These are phyloP conservation scores for Etheostoma cragini DNA, from an alignment of 2,113 vertebrate genomes.

Conservation along the genomic window DNA sequence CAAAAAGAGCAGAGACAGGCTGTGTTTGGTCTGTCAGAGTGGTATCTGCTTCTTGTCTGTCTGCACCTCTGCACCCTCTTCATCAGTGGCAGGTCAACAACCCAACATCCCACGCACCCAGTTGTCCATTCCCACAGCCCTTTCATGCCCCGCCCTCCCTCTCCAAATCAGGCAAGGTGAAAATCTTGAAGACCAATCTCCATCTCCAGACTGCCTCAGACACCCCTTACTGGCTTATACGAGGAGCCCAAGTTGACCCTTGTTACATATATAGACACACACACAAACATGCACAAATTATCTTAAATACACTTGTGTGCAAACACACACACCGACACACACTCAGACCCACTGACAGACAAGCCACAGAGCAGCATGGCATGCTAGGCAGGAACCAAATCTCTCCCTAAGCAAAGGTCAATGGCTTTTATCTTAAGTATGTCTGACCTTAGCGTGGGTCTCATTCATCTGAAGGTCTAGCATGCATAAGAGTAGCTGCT, in stretches of 20 bases:
- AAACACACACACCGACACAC: slow-evolving; percentile 20
- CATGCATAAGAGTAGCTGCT: slow-evolving; percentile 24
- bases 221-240: slow-evolving; percentile 45
- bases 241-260: slow-evolving; percentile 45
- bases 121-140: slow-evolving; percentile 45
- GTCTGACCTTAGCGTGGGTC: slow-evolving; percentile 60
- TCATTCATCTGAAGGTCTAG: slow-evolving; percentile 36
- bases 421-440: slow-evolving; percentile 68
- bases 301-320: slow-evolving; percentile 5
- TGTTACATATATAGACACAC: slow-evolving; percentile 35
- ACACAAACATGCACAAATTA: slow-evolving; percentile 26
- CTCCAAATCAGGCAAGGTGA: slow-evolving; percentile 57
- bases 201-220: slow-evolving; percentile 41
- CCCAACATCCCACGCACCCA: slow-evolving; percentile 34
- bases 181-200: slow-evolving; percentile 54
- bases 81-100: slow-evolving; percentile 45
- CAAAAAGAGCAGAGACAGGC: slow-evolving; percentile 24
- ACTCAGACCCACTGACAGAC: slow-evolving; percentile 64
- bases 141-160: not conserved
- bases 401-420: slow-evolving; percentile 59
- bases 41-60: slow-evolving; percentile 81
- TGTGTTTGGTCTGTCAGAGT: slow-evolving; percentile 31
- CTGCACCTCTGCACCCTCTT: slow-evolving; percentile 70
- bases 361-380: slow-evolving; percentile 57
- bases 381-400: slow-evolving; percentile 57